Conservation (phyloP, 37 sponge, comb jelly and placozoan species). For the Mnemiopsis leidyi region DNA sequence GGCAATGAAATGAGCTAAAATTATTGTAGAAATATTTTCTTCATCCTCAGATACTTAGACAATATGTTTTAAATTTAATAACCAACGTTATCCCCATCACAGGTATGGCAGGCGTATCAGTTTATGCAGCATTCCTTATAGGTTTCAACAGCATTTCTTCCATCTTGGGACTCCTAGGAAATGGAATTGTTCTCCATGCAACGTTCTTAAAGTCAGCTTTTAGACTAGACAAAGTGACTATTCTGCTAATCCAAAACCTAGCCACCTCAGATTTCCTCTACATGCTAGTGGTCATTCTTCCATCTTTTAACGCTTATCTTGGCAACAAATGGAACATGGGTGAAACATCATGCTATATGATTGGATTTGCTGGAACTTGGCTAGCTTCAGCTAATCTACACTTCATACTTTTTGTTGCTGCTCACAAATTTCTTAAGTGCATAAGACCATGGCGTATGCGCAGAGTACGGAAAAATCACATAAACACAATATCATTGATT, state of each 20-base stretch:
- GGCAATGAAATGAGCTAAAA: too few relatives aligned
- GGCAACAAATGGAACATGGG: constrained; percentile 38
- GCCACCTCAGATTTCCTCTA: not conserved
- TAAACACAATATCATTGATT: not conserved
- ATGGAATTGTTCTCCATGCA: not conserved
- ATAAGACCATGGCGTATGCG: not conserved
- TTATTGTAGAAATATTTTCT: too few relatives aligned
- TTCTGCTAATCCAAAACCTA: not conserved
- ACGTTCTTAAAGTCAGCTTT: not conserved
- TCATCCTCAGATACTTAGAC: too few relatives aligned
- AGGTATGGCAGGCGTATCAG: not conserved
- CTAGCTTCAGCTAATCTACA: constrained; percentile 34
- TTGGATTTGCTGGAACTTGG: constrained; percentile 11
- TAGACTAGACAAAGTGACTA: not conserved
- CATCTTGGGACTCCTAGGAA: not conserved
- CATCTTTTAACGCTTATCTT: not conserved
- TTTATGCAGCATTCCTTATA: not conserved
- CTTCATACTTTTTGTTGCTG: constrained; percentile 8
- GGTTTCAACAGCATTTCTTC: not conserved
- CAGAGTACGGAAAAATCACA: not conserved
- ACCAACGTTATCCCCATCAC: not conserved
- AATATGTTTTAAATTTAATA: too few relatives aligned
- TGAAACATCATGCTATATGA: not conserved
- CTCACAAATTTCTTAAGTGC: constrained; percentile 14
- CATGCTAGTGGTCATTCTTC: not conserved